Conservation (phyloP, 64 coral and sea anemone species). For the Pocillopora damicornis region DNA sequence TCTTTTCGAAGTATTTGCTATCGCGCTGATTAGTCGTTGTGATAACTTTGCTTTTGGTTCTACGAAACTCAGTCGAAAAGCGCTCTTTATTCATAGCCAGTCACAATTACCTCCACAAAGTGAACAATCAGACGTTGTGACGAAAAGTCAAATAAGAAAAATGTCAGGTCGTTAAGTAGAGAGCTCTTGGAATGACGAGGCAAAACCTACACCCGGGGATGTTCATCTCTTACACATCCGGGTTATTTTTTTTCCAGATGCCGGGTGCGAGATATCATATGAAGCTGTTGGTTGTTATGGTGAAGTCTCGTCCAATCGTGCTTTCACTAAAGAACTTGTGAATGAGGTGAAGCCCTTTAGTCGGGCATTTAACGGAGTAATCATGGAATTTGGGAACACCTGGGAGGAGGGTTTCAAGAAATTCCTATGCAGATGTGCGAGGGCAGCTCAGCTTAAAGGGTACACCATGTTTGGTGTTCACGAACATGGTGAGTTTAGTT, state of each 20-base stretch:
- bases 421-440: slow-evolving; percentile 79
- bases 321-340: slow-evolving; percentile 18
- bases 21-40: too few species aligned
- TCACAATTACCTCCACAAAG: too few species aligned
- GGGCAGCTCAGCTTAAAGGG: slow-evolving; percentile 42
- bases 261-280: slow-evolving; percentile 18
- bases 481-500: slow-evolving; percentile 36
- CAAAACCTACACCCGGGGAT: not conserved
- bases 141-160: too few species aligned
- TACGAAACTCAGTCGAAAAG: too few species aligned
- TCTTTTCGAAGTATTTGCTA: too few species aligned
- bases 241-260: slow-evolving; percentile 15
- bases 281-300: slow-evolving; percentile 45
- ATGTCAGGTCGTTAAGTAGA: too few species aligned
- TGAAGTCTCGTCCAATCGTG: slow-evolving; percentile 35
- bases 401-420: slow-evolving; percentile 62
- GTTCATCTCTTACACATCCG: not conserved
- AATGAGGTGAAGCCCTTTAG: slow-evolving; percentile 44
- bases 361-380: slow-evolving; percentile 44
- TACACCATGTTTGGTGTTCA: slow-evolving; percentile 70
- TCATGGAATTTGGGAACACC: slow-evolving; percentile 4
- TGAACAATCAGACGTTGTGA: too few species aligned
- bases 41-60: too few species aligned
- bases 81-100: too few species aligned
- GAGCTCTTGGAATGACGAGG: not conserved